A percentile compares a stretch with the other conserved stretches of the same genome.
Conservation (phyloP, 2,888 invertebrate genomes). For the Lepetodrilus schrolli region DNA sequence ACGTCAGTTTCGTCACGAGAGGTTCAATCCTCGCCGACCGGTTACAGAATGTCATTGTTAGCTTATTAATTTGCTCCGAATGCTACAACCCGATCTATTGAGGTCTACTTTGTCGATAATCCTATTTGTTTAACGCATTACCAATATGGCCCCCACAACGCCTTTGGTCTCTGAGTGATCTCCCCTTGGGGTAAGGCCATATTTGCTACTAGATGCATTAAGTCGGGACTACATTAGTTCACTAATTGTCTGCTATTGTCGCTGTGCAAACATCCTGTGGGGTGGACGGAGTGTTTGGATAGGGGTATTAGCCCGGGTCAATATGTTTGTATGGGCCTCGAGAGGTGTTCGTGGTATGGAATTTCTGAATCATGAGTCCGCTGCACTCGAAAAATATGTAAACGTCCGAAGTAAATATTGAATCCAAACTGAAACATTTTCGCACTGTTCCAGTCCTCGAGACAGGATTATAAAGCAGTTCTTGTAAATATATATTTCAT, state of each 20-base stretch:
- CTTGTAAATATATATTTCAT: background rate
- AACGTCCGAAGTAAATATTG: slow-evolving; percentile 14
- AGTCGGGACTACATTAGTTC: slow-evolving; percentile 6
- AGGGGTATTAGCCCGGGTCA: slow-evolving; percentile 1
- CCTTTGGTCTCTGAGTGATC: background rate
- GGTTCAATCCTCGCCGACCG: background rate
- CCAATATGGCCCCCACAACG: background rate
- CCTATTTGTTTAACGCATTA: slow-evolving; percentile 14
- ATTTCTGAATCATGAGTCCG: background rate
- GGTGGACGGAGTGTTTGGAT: background rate
- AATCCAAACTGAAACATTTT: background rate
- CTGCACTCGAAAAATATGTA: slow-evolving; percentile 17
- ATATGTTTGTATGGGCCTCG: slow-evolving; percentile 5
- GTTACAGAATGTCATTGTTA: background rate
- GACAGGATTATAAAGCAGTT: background rate
- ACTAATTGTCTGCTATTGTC: slow-evolving; percentile 8
- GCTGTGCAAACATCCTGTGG: slow-evolving; percentile 5
- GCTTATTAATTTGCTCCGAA: background rate
- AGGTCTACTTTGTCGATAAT: background rate
- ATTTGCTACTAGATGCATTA: background rate
- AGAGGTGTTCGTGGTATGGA: background rate
- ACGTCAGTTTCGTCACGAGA: background rate
- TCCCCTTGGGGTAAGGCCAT: background rate
- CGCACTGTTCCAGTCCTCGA: background rate
- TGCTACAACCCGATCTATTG: background rate